A percentile compares a stretch with the other conserved stretches of the same genome.
phyloP scores from a whole-genome alignment of 2,888 invertebrate genomes.

The Sinohyriopsis cumingii region DNA sequence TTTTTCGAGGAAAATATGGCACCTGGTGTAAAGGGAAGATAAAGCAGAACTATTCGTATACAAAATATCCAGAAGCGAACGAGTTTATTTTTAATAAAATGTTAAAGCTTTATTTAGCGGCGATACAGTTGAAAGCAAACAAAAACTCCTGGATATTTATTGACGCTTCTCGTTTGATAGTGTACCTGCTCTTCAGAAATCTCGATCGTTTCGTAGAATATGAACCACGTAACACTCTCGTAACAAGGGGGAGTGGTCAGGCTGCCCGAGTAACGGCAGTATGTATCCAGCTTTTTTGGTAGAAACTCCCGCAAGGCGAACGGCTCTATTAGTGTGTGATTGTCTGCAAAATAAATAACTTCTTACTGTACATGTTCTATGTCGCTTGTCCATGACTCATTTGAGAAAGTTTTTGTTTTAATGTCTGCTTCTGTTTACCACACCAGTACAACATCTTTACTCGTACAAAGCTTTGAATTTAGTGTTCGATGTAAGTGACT shows the following conservation, averaged over 20 bases:
- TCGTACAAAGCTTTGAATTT: no score
- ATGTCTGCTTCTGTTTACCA: neutral
- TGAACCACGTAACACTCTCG: conserved; percentile 62
- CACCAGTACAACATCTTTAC: neutral
- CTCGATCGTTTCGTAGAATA: conserved; percentile 51
- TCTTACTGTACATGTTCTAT: no score
- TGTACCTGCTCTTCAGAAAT: conserved; percentile 51
- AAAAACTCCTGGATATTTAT: no score
- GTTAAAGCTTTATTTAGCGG: no score
- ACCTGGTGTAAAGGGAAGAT: no score
- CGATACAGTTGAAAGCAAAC: no score
- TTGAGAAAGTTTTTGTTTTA: neutral
- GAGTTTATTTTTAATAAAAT: no score
- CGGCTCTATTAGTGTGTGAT: conserved; percentile 7
- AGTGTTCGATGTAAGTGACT: no score
- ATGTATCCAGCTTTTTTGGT: conserved; percentile 47
- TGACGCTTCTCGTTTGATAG: neutral
- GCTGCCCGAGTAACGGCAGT: conserved; percentile 63
- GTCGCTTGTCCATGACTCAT: no score
- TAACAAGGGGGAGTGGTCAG: conserved; percentile 66
- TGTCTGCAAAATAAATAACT: conserved; percentile 3
- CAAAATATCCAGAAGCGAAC: no score
- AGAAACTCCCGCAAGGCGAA: conserved; percentile 38
- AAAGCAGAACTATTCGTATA: no score
- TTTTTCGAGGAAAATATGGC: no score